Evolutionary conservation across 2,888 invertebrate species (phyloP).

Genomic region (Protonemura montana): DNA sequence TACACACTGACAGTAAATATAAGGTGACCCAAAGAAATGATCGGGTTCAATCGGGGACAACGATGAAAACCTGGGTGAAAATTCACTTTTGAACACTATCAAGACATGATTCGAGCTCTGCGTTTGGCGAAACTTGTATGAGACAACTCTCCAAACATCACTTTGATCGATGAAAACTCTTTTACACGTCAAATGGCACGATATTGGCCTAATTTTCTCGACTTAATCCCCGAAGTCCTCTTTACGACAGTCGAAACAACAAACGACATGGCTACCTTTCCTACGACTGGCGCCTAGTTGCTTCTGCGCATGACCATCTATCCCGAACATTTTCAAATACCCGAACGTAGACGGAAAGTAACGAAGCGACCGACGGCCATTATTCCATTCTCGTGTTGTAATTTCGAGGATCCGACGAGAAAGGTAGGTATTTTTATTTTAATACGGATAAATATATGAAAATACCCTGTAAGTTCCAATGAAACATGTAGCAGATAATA

Average conservation of each 20-base stretch:
- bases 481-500: too few species aligned
- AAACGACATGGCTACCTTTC: conserved; percentile 25
- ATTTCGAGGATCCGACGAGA: neutral
- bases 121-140: neutral
- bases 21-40: conserved; percentile 48
- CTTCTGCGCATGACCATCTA: neutral
- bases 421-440: neutral
- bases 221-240: neutral
- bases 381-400: neutral
- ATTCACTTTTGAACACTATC: neutral
- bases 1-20: conserved; percentile 34
- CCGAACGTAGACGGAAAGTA: neutral
- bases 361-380: conserved; percentile 2
- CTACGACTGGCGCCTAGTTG: neutral
- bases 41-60: conserved; percentile 35
- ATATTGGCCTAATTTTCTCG: neutral
- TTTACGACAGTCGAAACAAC: conserved; percentile 34
- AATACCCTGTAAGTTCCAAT: neutral
- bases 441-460: neutral
- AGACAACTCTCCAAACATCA: neutral
- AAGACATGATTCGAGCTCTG: conserved; percentile 9
- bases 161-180: neutral
- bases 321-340: neutral
- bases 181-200: neutral
- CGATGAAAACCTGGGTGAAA: neutral